Base-by-base conservation (phyloP, 1,140 invertebrate species). In the Drusus annulatus region DNA sequence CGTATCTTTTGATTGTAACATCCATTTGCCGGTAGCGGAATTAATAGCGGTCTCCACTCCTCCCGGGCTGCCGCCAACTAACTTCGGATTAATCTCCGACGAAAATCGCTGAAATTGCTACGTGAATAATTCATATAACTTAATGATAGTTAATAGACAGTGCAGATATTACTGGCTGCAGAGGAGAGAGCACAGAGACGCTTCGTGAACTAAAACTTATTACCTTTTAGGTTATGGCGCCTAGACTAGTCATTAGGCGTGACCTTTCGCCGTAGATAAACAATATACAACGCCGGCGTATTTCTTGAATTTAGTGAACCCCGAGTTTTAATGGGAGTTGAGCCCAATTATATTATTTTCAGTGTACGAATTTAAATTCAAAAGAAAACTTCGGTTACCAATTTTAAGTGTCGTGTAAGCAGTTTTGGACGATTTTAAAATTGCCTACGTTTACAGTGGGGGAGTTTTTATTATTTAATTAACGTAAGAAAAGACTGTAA, bases 121-220 rank as follows among this genome's bases (percentile, higher is more conserved):
- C 45, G 15, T 51, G 50, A 71, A 71, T 51, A 71, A 71, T 52
- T 51, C 45, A 65, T 25, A 25, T 31, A 31, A 65, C 23, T 65
- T 65, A 65, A 65, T 65, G 62, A 65, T 28, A 65, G 62, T 16
- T 71, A 71, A 51, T 71, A 71, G 68, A 71, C 25, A 65, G n/a
- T 71, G 68, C 68, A 71, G 68, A 52, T 52, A 71, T 51, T 52
- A 71, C n/a, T 10, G 68, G 45, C 45, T 71, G 68, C 68, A 71
- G 68, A 7, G 45, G 65, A 50, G 10, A 21, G 36, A 2, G 25
- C 21, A 3, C 62, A 15, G 25, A 31, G 62, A 65, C 25, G 28
- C 21, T 52, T 21, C 23, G 21, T 71, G 68, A 52, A 52, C 68
- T 10, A 71, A 52, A 71, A 71, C 51, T 54, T 23, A 71, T 71